Evolutionary conservation across 2,888 invertebrate genomes (phyloP).

Genomic region (Marasmarcha lunaedactyla): DNA sequence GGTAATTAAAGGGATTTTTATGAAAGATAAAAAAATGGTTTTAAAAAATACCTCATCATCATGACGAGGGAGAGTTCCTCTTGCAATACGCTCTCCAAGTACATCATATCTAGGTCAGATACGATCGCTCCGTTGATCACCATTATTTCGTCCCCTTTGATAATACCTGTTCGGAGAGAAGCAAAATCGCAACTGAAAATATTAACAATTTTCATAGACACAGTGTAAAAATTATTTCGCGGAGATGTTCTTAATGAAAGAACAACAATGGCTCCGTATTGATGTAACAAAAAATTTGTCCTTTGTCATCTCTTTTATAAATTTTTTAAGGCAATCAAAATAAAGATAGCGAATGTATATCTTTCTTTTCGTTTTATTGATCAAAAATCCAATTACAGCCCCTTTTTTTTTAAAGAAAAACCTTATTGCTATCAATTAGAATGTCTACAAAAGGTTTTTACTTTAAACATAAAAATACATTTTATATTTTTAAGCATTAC

Average conservation of each 20-base stretch:
- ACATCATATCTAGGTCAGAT: slow-evolving; percentile 99
- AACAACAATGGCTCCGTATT: neutral
- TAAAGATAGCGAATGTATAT: no score
- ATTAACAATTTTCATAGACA: slow-evolving; percentile 23
- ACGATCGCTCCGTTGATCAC: slow-evolving; percentile 98
- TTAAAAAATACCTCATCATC: slow-evolving; percentile 85
- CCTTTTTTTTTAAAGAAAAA: no score
- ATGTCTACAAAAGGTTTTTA: no score
- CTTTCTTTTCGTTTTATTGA: no score
- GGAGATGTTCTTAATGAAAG: slow-evolving; percentile 8
- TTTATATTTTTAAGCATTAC: no score
- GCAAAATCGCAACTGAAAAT: slow-evolving; percentile 32
- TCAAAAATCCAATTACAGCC: no score
- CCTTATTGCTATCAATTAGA: no score
- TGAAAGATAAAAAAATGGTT: slow-evolving; percentile 20
- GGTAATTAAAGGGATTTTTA: slow-evolving; percentile 26
- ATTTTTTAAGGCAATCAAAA: no score
- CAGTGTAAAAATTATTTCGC: slow-evolving; percentile 14
- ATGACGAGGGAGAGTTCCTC: slow-evolving; percentile 94
- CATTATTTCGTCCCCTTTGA: slow-evolving; percentile 98
- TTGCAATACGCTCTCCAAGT: slow-evolving; percentile 95
- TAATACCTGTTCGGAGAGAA: slow-evolving; percentile 80
- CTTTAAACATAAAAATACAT: no score
- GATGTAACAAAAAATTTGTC: neutral
- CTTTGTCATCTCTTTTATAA: no score